Evolutionary conservation across 2,113 vertebrate genomes (phyloP).

Genomic region (Chrysemys picta): DNA sequence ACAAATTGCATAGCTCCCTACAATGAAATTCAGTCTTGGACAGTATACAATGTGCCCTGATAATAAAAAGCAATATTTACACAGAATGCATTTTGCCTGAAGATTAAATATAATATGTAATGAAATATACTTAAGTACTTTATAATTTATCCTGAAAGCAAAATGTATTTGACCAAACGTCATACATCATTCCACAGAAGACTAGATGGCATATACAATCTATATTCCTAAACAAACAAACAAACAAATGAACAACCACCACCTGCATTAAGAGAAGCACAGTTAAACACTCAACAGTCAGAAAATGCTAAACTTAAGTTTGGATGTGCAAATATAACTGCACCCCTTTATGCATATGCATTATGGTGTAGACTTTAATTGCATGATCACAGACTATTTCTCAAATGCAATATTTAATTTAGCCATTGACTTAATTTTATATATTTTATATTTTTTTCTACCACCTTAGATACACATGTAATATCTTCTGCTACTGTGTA

Average conservation of each 20-base stretch:
- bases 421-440: background rate
- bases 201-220: slow-evolving; percentile 15
- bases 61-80: slow-evolving; percentile 74
- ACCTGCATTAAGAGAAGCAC: background rate
- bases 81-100: slow-evolving; percentile 59
- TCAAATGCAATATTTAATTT: background rate
- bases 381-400: background rate
- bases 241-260: background rate
- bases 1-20: slow-evolving; percentile 60
- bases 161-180: slow-evolving; percentile 37
- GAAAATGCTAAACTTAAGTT: background rate
- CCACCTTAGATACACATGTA: background rate
- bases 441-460: background rate
- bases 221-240: background rate
- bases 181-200: slow-evolving; percentile 48
- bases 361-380: background rate
- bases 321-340: background rate
- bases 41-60: slow-evolving; percentile 41
- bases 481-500: background rate
- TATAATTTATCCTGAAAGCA: slow-evolving; percentile 53
- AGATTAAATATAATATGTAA: slow-evolving; percentile 57
- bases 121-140: slow-evolving; percentile 57
- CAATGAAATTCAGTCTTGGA: slow-evolving; percentile 59
- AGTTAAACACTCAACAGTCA: background rate
- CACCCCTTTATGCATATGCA: background rate